Conservation (phyloP, 1,140 invertebrate genomes). For the Trichoplusia ni region DNA sequence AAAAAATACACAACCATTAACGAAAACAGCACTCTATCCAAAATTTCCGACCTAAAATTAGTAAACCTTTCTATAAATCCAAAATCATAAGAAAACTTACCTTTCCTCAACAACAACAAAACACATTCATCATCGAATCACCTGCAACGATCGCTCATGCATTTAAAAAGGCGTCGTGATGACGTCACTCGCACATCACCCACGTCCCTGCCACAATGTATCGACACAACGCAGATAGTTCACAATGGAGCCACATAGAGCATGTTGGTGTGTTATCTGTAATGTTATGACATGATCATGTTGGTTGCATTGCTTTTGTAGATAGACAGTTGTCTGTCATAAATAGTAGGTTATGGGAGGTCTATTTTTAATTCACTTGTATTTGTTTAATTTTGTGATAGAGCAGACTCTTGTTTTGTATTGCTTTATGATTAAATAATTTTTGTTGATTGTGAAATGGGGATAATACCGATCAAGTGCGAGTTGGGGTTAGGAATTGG, state of each 20-base stretch:
- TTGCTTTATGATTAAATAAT: too few relatives aligned
- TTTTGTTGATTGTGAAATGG: too few relatives aligned
- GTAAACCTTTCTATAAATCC: too few relatives aligned
- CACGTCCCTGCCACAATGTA: constrained; percentile 3
- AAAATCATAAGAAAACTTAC: too few relatives aligned
- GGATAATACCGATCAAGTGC: too few relatives aligned
- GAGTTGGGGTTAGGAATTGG: too few relatives aligned
- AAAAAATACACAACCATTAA: too few relatives aligned
- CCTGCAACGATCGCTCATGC: background rate
- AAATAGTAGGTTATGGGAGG: background rate
- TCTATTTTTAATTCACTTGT: background rate
- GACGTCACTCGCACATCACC: constrained; percentile 7
- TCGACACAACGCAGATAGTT: constrained; percentile 9
- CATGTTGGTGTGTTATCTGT: background rate
- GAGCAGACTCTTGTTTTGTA: too few relatives aligned
- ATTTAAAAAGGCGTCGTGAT: background rate
- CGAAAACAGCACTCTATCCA: too few relatives aligned
- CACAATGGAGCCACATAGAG: background rate
- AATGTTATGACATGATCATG: background rate
- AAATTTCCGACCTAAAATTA: too few relatives aligned
- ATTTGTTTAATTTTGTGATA: too few relatives aligned
- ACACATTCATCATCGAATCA: background rate
- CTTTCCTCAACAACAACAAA: background rate
- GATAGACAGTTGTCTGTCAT: too few relatives aligned
- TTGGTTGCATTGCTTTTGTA: background rate